These are phyloP conservation scores for Menidia beryllina DNA, from an alignment of 2,113 vertebrate species.

Conservation along the genomic window DNA sequence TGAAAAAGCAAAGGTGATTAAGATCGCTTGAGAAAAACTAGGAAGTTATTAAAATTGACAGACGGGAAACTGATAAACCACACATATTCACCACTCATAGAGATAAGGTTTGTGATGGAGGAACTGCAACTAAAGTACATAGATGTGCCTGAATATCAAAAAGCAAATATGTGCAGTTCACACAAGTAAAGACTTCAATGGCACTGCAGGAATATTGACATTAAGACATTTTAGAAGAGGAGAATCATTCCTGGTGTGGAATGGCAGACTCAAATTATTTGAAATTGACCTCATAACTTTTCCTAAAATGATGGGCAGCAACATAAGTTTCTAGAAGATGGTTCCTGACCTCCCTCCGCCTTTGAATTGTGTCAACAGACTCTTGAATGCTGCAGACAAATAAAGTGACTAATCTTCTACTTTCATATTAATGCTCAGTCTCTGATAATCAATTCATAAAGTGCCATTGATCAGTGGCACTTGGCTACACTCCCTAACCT, in stretches of 20 bases:
- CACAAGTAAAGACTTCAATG: neutral
- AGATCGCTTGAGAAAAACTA: neutral
- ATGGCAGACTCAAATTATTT: neutral
- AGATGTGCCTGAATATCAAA: neutral
- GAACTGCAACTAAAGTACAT: no score
- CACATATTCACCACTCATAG: neutral
- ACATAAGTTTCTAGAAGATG: no score
- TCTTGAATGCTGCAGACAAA: neutral
- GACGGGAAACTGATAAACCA: neutral
- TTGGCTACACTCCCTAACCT: no score
- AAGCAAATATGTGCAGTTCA: neutral
- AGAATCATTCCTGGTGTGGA: neutral
- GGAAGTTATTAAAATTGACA: neutral
- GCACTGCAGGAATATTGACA: neutral
- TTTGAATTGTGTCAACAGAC: neutral
- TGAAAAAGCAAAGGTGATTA: no score
- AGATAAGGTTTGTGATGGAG: neutral
- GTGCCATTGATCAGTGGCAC: no score
- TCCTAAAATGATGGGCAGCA: no score
- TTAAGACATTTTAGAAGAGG: no score
- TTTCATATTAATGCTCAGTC: no score
- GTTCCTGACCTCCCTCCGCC: no score
- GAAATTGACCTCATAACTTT: no score
- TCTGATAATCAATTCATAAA: no score
- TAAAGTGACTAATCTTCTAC: no score